Evolutionary conservation across 2,113 vertebrate species (phyloP).

Genomic region (Podarcis muralis): DNA sequence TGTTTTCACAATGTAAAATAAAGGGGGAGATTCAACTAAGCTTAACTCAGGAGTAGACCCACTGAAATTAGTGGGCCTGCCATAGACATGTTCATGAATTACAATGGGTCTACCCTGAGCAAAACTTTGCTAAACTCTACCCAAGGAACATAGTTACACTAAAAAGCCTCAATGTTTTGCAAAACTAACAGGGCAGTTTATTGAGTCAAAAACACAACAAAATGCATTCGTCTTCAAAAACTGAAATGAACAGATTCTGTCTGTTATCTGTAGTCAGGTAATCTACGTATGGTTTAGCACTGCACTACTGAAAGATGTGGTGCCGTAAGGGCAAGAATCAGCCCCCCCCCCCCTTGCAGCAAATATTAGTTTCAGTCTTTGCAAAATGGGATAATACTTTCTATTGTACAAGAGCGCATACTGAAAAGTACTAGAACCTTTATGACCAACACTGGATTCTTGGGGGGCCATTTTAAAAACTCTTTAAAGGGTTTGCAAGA

Average conservation of each 20-base stretch:
- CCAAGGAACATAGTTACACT: background rate
- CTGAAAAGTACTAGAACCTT: background rate
- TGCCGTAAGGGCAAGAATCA: background rate
- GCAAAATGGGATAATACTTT: background rate
- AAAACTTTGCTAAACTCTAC: no score
- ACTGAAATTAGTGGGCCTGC: no score
- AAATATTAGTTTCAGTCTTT: background rate
- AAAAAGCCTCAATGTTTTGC: background rate
- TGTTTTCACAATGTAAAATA: background rate
- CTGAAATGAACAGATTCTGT: background rate
- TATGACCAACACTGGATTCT: background rate
- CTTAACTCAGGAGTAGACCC: no score
- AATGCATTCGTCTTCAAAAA: background rate
- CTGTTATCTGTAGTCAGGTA: no score
- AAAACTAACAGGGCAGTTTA: background rate
- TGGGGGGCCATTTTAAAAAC: background rate
- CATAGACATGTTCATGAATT: no score
- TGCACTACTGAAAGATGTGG: background rate
- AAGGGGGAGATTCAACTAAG: no score
- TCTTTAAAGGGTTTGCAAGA: background rate
- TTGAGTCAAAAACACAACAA: background rate
- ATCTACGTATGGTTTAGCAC: background rate
- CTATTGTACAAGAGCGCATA: background rate
- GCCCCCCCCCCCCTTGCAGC: no score
- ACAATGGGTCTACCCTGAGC: no score